These are phyloP conservation scores for Lordiphosa collinella DNA, from an alignment of 1,140 invertebrate species.

Conservation along the genomic window DNA sequence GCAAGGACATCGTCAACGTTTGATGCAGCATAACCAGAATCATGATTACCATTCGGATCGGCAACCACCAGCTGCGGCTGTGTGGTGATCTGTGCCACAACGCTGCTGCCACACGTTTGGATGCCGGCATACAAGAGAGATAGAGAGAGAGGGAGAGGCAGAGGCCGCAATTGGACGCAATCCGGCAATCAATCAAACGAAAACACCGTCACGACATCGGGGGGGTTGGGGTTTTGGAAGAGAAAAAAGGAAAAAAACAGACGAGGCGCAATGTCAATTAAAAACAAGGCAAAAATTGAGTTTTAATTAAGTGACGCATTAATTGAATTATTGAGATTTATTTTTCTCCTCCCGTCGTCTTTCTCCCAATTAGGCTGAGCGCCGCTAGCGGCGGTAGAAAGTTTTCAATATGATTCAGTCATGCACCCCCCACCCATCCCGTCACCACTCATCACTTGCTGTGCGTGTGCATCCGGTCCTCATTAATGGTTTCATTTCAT, in stretches of 20 bases:
- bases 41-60: conserved; percentile 89
- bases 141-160: background rate
- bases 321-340: conserved; percentile 75
- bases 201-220: background rate
- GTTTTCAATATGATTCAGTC: too few relatives aligned
- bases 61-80: conserved; percentile 80
- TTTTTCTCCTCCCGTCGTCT: conserved; percentile 22
- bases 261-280: conserved; percentile 60
- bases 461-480: conserved; percentile 32
- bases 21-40: conserved; percentile 88
- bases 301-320: conserved; percentile 76
- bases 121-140: background rate
- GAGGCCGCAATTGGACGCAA: conserved; percentile 9
- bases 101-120: conserved; percentile 69
- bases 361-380: too few relatives aligned
- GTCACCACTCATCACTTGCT: background rate
- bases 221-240: background rate
- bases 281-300: conserved; percentile 65
- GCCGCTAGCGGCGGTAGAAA: too few relatives aligned
- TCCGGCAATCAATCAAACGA: conserved; percentile 41
- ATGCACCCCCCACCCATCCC: background rate
- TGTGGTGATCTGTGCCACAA: conserved; percentile 82
- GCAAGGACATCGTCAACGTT: conserved; percentile 82
- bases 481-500: conserved; percentile 71
- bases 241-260: conserved; percentile 15